Conservation (phyloP, 2,113 vertebrate genomes). For the Rhea americana region DNA sequence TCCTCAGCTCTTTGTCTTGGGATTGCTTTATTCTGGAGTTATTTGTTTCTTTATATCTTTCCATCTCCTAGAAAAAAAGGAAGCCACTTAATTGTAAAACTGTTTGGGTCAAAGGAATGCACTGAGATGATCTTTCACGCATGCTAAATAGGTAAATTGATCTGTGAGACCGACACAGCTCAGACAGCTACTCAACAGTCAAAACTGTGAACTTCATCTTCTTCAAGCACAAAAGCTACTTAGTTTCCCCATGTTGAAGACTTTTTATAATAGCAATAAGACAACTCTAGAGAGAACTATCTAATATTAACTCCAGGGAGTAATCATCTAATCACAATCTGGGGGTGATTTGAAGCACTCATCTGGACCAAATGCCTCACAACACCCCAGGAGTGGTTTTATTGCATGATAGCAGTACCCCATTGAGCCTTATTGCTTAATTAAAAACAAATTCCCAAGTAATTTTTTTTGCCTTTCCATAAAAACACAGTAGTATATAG, state of each 20-base stretch:
- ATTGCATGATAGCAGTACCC: conserved; percentile 66
- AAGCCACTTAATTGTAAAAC: conserved; percentile 43
- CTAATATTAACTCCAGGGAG: conserved; percentile 69
- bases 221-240: conserved; percentile 33
- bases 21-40: conserved; percentile 37
- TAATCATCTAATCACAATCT: conserved; percentile 71
- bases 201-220: conserved; percentile 13
- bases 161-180: conserved; percentile 22
- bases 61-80: background rate
- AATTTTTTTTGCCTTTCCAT: conserved; percentile 69
- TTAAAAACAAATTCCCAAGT: conserved; percentile 80
- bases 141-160: conserved; percentile 50
- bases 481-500: conserved; percentile 61
- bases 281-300: conserved; percentile 59
- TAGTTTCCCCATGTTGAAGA: conserved; percentile 47
- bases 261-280: conserved; percentile 68
- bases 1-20: background rate
- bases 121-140: conserved; percentile 11
- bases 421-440: conserved; percentile 77
- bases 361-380: conserved; percentile 70
- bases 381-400: conserved; percentile 70
- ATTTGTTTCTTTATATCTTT: conserved; percentile 31
- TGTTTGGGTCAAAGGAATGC: conserved; percentile 36
- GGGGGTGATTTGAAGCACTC: conserved; percentile 74
- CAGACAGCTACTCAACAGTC: conserved; percentile 4